Conservation (phyloP, 2,888 invertebrate species). For the Microctonus aethiopoides region DNA sequence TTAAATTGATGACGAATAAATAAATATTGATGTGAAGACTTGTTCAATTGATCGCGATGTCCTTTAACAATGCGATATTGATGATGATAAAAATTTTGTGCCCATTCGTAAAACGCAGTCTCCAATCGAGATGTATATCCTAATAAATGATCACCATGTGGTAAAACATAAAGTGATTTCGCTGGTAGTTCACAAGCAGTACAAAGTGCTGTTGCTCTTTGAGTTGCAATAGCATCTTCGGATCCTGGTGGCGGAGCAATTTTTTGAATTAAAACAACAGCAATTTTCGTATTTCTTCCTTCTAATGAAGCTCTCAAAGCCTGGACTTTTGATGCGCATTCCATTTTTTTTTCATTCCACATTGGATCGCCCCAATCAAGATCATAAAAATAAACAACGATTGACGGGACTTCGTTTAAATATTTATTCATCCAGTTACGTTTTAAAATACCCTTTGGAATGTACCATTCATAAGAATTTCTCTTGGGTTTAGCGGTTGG, state of each 20-base stretch:
- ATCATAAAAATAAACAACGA: constrained; percentile 95
- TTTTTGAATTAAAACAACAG: constrained; percentile 91
- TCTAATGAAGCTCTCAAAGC: constrained; percentile 80
- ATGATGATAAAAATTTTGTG: constrained; percentile 91
- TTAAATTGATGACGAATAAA: constrained; percentile 97
- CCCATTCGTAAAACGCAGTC: constrained; percentile 92
- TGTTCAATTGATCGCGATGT: constrained; percentile 91
- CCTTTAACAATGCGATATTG: constrained; percentile 88
- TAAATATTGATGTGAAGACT: constrained; percentile 89
- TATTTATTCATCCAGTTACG: constrained; percentile 96
- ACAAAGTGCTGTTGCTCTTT: constrained; percentile 91
- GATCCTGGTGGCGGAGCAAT: constrained; percentile 81
- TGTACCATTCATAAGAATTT: constrained; percentile 94
- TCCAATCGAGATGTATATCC: constrained; percentile 83
- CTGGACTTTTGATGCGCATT: constrained; percentile 91
- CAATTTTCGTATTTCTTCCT: constrained; percentile 80
- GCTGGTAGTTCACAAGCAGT: constrained; percentile 91
- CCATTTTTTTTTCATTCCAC: constrained; percentile 95
- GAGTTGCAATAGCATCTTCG: constrained; percentile 87
- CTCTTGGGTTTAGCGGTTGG: constrained; percentile 86
- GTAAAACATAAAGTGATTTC: constrained; percentile 92
- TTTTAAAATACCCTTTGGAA: constrained; percentile 93
- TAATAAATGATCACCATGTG: constrained; percentile 87
- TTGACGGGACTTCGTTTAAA: constrained; percentile 87
- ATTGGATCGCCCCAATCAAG: constrained; percentile 96